A percentile compares a stretch with the other conserved stretches of the same genome.
Evolutionary conservation across 1,140 invertebrate species (phyloP).

Genomic region (Drosophila pandora): DNA sequence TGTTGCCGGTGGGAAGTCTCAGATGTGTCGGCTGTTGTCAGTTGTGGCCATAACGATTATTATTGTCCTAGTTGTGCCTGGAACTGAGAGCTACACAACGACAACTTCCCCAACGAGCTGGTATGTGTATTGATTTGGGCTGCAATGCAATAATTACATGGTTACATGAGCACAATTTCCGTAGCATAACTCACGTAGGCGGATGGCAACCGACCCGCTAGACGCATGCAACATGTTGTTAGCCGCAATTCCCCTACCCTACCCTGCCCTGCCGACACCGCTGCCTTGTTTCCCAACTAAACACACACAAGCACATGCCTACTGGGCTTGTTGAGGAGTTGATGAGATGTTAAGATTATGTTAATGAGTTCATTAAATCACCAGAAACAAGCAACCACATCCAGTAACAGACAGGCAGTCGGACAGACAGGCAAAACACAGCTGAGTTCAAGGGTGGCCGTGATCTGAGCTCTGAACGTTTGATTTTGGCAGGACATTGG

Average conservation of each 20-base stretch:
- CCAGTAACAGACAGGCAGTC: slow-evolving; percentile 29
- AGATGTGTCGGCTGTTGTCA: slow-evolving; percentile 40
- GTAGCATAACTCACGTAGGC: slow-evolving; percentile 60
- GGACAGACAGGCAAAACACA: slow-evolving; percentile 18
- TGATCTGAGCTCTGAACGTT: slow-evolving; percentile 13
- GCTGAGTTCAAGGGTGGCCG: not conserved
- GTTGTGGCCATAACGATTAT: slow-evolving; percentile 49
- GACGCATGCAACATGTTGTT: slow-evolving; percentile 72
- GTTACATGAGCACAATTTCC: slow-evolving; percentile 71
- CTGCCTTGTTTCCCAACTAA: slow-evolving; percentile 31
- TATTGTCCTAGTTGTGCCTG: slow-evolving; percentile 30
- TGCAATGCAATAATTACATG: slow-evolving; percentile 75
- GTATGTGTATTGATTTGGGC: slow-evolving; percentile 65
- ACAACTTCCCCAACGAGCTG: slow-evolving; percentile 3
- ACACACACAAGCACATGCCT: slow-evolving; percentile 31
- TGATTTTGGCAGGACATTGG: not conserved
- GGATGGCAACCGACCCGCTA: slow-evolving; percentile 10
- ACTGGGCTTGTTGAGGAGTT: slow-evolving; percentile 61
- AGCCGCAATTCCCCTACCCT: slow-evolving; percentile 11
- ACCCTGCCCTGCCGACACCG: slow-evolving; percentile 1
- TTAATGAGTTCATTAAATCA: slow-evolving; percentile 82
- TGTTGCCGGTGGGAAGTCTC: slow-evolving; percentile 32
- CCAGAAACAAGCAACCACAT: slow-evolving; percentile 52
- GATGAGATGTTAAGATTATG: slow-evolving; percentile 81
- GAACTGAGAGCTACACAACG: slow-evolving; percentile 7